Evolutionary conservation across 1,140 invertebrate species (phyloP).

Genomic region (Dendrolimus kikuchii): DNA sequence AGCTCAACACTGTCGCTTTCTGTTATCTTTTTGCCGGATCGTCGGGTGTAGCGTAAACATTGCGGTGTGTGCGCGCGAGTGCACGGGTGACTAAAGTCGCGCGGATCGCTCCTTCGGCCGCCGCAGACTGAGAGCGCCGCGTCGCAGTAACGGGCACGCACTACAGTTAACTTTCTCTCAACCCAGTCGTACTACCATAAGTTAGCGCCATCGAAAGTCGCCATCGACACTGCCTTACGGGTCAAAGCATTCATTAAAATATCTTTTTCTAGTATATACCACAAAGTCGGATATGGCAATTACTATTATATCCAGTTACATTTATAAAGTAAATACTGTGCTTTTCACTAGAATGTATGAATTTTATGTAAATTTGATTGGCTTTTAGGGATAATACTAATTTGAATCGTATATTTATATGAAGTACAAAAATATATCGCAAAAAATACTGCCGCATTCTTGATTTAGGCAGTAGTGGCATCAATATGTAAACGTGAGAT

Average conservation of each 20-base stretch:
- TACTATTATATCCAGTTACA: too few relatives aligned
- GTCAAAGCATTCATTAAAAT: conserved; percentile 54
- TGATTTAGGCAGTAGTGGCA: too few relatives aligned
- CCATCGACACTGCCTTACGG: conserved; percentile 40
- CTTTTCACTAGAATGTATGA: too few relatives aligned
- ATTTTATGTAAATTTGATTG: too few relatives aligned
- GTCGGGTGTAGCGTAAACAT: conserved; percentile 38
- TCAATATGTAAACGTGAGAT: too few relatives aligned
- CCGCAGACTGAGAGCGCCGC: conserved; percentile 18
- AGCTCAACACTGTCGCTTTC: conserved; percentile 49
- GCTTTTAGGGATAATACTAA: too few relatives aligned
- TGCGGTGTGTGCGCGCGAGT: conserved; percentile 13
- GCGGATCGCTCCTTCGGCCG: conserved; percentile 15
- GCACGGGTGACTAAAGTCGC: conserved; percentile 9
- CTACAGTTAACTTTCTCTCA: conserved; percentile 68
- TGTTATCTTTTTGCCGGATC: conserved; percentile 39
- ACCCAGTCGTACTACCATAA: conserved; percentile 38
- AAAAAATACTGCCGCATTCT: too few relatives aligned
- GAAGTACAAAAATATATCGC: too few relatives aligned
- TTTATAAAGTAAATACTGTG: too few relatives aligned
- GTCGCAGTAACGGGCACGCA: conserved; percentile 50
- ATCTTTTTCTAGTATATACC: conserved; percentile 1
- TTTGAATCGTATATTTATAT: too few relatives aligned
- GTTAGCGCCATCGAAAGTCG: conserved; percentile 61
- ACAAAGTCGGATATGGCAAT: too few relatives aligned